Evolutionary conservation across 37 sponge, comb jelly and placozoan species (phyloP).

Genomic region (Cliona cf. orientalis): DNA sequence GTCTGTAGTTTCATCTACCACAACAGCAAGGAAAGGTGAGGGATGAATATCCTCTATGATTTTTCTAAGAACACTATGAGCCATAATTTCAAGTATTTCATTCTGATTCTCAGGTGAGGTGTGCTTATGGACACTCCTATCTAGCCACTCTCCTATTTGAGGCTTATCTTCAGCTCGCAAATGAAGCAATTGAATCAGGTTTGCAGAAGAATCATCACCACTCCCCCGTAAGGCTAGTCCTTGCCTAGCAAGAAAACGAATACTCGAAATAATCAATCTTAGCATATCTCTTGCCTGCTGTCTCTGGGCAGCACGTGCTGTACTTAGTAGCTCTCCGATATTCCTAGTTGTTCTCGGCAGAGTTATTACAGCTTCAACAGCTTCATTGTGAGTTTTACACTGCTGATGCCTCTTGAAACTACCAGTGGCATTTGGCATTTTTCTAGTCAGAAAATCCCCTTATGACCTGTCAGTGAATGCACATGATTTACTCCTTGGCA

Average conservation of each 20-base stretch:
- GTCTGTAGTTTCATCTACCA: slow-evolving; percentile 76
- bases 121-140: slow-evolving; percentile 44
- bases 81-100: slow-evolving; percentile 83
- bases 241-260: slow-evolving; percentile 62
- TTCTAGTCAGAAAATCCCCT: slow-evolving; percentile 53
- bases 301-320: slow-evolving; percentile 62
- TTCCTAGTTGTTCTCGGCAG: slow-evolving; percentile 67
- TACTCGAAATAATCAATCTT: slow-evolving; percentile 61
- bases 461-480: slow-evolving; percentile 24
- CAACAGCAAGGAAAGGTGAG: slow-evolving; percentile 62
- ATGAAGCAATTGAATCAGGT: slow-evolving; percentile 65
- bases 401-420: slow-evolving; percentile 77
- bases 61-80: slow-evolving; percentile 55
- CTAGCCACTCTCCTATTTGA: slow-evolving; percentile 53
- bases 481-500: background rate
- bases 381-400: slow-evolving; percentile 66
- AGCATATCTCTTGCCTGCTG: slow-evolving; percentile 74
- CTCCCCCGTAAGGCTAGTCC: slow-evolving; percentile 22
- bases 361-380: slow-evolving; percentile 71
- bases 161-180: slow-evolving; percentile 68
- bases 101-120: slow-evolving; percentile 72
- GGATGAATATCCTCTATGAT: slow-evolving; percentile 35
- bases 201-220: slow-evolving; percentile 63
- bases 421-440: slow-evolving; percentile 71
- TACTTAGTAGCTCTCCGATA: slow-evolving; percentile 69